Conservation (phyloP, 2,113 vertebrate species). For the Gambusia affinis region DNA sequence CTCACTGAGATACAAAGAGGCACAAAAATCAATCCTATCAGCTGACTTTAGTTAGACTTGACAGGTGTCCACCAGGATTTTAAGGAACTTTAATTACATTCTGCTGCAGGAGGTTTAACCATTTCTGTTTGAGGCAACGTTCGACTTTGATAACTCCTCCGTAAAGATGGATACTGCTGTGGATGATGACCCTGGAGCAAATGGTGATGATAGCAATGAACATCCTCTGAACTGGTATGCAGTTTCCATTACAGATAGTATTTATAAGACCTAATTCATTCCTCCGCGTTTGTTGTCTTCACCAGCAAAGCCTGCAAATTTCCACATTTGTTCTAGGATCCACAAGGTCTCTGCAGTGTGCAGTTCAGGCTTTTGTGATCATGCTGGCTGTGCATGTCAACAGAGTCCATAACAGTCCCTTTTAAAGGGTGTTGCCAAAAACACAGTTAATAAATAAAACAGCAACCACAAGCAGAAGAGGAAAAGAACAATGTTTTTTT, state of each 20-base stretch:
- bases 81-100: background rate
- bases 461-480: background rate
- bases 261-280: background rate
- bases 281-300: background rate
- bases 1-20: too few relatives aligned
- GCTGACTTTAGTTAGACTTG: background rate
- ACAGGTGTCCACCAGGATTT: background rate
- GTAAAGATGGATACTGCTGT: too few relatives aligned
- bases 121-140: background rate
- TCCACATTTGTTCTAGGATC: background rate
- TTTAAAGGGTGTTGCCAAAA: background rate
- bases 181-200: too few relatives aligned
- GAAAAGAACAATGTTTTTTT: background rate
- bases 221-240: background rate
- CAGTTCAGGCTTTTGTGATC: background rate
- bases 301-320: background rate
- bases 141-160: too few relatives aligned
- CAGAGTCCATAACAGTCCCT: background rate
- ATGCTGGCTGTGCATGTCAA: background rate
- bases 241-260: background rate
- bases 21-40: too few relatives aligned
- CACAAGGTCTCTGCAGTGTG: background rate
- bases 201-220: background rate
- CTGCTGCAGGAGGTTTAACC: background rate
- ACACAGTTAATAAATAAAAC: background rate